Percentiles rank a stretch among this genome's conserved stretches.
Conservation (phyloP, 1,140 invertebrate species). For the Hirudo medicinalis region DNA sequence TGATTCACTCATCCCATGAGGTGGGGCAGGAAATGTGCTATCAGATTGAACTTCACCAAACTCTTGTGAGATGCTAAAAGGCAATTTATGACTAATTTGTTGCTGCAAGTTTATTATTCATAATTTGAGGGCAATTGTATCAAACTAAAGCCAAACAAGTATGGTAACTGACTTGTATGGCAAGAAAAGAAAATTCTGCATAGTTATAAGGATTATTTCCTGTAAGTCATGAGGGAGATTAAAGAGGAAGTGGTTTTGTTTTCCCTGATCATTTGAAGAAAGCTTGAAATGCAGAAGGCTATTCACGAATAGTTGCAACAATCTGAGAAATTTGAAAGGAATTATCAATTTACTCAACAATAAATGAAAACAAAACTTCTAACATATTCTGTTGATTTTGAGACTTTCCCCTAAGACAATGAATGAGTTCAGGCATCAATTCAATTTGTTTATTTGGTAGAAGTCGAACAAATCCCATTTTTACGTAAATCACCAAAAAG, state of each 20-base stretch:
- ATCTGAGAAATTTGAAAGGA: constrained; percentile 24
- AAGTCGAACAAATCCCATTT: constrained; percentile 72
- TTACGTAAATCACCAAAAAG: constrained; percentile 69
- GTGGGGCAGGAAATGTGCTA: constrained; percentile 32
- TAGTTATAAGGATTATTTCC: constrained; percentile 58
- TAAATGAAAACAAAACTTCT: constrained; percentile 24
- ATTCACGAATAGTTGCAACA: too few species aligned
- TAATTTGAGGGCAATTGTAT: too few species aligned
- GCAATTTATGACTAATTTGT: constrained; percentile 15
- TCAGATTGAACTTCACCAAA: constrained; percentile 1
- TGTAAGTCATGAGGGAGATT: constrained; percentile 53
- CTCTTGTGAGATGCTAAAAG: constrained; percentile 21
- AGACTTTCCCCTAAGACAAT: constrained; percentile 65
- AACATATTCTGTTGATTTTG: constrained; percentile 72
- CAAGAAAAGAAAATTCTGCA: constrained; percentile 66
- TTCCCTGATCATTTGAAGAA: constrained; percentile 51
- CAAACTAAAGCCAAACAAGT: neutral
- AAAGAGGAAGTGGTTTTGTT: constrained; percentile 50
- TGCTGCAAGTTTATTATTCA: too few species aligned
- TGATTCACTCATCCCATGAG: constrained; percentile 63
- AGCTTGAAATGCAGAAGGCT: constrained; percentile 49
- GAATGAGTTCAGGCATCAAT: constrained; percentile 60
- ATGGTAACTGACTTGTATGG: constrained; percentile 59
- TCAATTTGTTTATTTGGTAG: constrained; percentile 59
- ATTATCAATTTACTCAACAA: constrained; percentile 17